Base-by-base conservation (phyloP, 2,797 vertebrate species). In the Melanotaenia maccullochi region DNA sequence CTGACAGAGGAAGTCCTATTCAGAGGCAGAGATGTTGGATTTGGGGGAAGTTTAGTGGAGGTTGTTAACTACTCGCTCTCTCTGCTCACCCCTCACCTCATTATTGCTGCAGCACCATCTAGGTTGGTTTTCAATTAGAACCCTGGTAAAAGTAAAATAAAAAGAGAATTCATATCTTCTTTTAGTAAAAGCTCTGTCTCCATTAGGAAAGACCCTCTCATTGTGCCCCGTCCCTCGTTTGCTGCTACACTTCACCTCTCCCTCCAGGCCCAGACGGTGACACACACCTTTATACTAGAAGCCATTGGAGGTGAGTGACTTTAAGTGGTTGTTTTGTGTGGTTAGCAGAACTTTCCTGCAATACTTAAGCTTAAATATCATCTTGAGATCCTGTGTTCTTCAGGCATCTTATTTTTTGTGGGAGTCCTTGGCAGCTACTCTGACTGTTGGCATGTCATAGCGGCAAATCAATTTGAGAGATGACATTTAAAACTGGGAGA, bases 1-100 rank as follows among this genome's bases (percentile, higher is more conserved):
- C 94, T 98, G 76, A 93, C 95, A 0, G 95, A 97, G 78, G 96
- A 99, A 85, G 87, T 96, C 0, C 84, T 98, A 85, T 94, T 97
- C 82, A 94, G 94, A 52, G 94, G 94, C 82, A 90, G 47, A 49
- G 96, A 97, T 0, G 95, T 97, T 5, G 95, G 95, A 30, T 98
- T 97, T 68, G 95, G 95, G 0, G 97, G 97, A 22, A 93, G 81
- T 82, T 82, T 97, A 51, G 82, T 73, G 0, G 86, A 87, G 0
- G 84, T 98, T 70, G 78, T 97, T 58, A 71, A 67, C 68, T 93
- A 95, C 56, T 90, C 96, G 0, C 90, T 98, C 7, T 60, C 66
- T 42, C 87, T 96, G 76, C 93, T 98, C 1, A 14, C 52, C 8
- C 82, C 88, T n/a, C 87, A 85, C 0, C 67, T 97, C 85, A 64